A percentile compares a stretch with the other conserved stretches of the same genome.
These are phyloP conservation scores for Lasioglossum malachurum DNA, from an alignment of 2,888 invertebrate species.

Conservation along the genomic window DNA sequence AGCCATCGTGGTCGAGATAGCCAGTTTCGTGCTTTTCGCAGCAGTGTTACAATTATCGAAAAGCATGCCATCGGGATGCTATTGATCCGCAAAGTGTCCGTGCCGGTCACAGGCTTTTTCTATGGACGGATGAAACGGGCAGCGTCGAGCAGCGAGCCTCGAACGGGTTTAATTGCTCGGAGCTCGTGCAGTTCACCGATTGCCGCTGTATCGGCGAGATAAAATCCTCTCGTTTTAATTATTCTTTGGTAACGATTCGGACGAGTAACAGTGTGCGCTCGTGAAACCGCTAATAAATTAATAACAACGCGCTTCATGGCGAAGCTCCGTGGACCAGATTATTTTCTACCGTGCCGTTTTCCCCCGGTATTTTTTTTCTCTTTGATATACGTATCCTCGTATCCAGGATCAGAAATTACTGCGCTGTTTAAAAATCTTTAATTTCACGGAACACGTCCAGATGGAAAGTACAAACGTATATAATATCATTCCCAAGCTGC, in stretches of 20 bases:
- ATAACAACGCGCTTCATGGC: conserved; percentile 34
- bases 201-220: conserved; percentile 39
- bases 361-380: neutral
- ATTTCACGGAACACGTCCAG: neutral
- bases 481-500: too few relatives aligned
- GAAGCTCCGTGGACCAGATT: conserved; percentile 17
- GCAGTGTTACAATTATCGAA: conserved; percentile 59
- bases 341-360: neutral
- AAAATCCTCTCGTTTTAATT: conserved; percentile 61
- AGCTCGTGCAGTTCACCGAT: conserved; percentile 37
- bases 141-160: conserved; percentile 30
- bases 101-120: conserved; percentile 42
- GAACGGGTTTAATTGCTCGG: conserved; percentile 45
- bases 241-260: conserved; percentile 45
- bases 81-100: conserved; percentile 62
- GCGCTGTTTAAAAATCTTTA: neutral
- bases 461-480: neutral
- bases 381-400: neutral
- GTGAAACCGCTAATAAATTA: conserved; percentile 46
- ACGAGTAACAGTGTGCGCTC: conserved; percentile 21
- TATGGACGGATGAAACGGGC: conserved; percentile 51
- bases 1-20: neutral
- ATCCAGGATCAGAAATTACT: neutral
- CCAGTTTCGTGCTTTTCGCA: conserved; percentile 24
- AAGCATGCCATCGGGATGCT: conserved; percentile 27